These are phyloP conservation scores for Gambusia yucatana DNA, from an alignment of 2,797 vertebrate species.

Conservation along the genomic window DNA sequence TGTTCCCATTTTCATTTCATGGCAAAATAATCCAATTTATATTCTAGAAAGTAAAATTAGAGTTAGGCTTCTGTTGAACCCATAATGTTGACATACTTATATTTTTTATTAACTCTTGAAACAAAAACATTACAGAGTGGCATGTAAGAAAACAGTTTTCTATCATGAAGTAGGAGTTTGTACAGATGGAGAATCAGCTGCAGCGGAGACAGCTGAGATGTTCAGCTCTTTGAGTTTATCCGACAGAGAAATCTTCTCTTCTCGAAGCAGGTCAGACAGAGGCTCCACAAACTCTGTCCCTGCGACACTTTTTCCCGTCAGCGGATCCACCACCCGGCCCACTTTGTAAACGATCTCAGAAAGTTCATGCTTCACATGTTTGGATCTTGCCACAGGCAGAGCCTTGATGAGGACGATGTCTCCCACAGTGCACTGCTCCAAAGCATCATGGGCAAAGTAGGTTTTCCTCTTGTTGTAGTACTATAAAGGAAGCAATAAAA, in stretches of 20 bases:
- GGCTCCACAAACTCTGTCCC: slow-evolving; percentile 87
- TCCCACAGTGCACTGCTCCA: slow-evolving; percentile 89
- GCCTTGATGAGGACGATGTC: slow-evolving; percentile 94
- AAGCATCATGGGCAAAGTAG: slow-evolving; percentile 94
- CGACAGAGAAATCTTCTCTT: slow-evolving; percentile 69
- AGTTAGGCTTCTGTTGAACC: not conserved
- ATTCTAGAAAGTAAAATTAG: not conserved
- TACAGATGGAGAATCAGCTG: slow-evolving; percentile 18
- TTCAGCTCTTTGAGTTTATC: slow-evolving; percentile 86
- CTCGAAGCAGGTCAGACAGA: slow-evolving; percentile 70
- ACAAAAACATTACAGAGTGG: slow-evolving; percentile 27
- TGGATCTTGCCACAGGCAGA: slow-evolving; percentile 85
- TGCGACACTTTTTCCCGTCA: slow-evolving; percentile 89
- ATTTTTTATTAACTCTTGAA: slow-evolving; percentile 34
- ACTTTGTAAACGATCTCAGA: slow-evolving; percentile 93
- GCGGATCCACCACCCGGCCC: slow-evolving; percentile 90
- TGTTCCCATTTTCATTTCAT: slow-evolving; percentile 36
- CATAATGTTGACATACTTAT: slow-evolving; percentile 15
- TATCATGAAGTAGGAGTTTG: slow-evolving; percentile 42
- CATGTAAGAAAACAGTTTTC: slow-evolving; percentile 11
- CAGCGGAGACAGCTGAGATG: slow-evolving; percentile 73
- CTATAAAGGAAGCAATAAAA: slow-evolving; percentile 66
- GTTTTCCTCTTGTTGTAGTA: slow-evolving; percentile 98
- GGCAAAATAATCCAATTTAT: slow-evolving; percentile 31
- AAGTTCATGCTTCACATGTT: slow-evolving; percentile 95